These are phyloP conservation scores for Hirtodrosophila histrioides DNA, from an alignment of 2,888 invertebrate genomes.

Conservation along the genomic window DNA sequence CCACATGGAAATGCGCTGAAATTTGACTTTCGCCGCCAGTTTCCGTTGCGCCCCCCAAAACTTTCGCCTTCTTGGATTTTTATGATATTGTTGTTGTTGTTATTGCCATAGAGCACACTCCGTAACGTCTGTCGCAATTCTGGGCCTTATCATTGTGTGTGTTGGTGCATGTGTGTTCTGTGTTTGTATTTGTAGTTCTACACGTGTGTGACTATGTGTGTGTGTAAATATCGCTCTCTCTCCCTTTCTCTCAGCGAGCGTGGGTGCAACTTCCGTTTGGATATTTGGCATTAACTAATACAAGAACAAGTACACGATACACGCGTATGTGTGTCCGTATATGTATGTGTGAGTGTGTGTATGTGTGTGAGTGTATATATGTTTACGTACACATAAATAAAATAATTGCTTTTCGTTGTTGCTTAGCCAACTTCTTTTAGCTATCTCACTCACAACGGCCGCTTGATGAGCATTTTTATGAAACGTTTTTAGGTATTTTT, in stretches of 20 bases:
- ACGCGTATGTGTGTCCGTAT: too few relatives aligned
- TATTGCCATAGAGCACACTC: slow-evolving; percentile 52
- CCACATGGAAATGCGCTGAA: slow-evolving; percentile 52
- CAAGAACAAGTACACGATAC: slow-evolving; percentile 33
- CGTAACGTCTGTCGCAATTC: slow-evolving; percentile 61
- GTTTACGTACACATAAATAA: slow-evolving; percentile 57
- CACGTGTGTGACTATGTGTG: not conserved
- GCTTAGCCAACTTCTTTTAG: slow-evolving; percentile 29
- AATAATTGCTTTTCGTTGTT: slow-evolving; percentile 78
- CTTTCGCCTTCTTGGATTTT: slow-evolving; percentile 6
- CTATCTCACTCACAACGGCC: slow-evolving; percentile 54
- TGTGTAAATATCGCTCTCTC: not conserved
- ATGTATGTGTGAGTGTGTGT: too few relatives aligned
- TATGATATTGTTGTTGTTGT: slow-evolving; percentile 29
- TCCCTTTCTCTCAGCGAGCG: slow-evolving; percentile 13
- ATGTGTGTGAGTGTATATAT: too few relatives aligned
- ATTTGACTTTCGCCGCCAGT: slow-evolving; percentile 29
- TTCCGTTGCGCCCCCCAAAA: too few relatives aligned
- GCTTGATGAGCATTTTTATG: slow-evolving; percentile 34
- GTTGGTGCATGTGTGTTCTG: slow-evolving; percentile 2
- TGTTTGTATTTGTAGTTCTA: not conserved
- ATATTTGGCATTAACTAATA: slow-evolving; percentile 75
- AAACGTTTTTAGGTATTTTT: slow-evolving; percentile 13
- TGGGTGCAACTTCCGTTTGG: slow-evolving; percentile 69
- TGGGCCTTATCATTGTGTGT: slow-evolving; percentile 64